These are phyloP conservation scores for Limnephilus marmoratus DNA, from an alignment of 2,888 invertebrate genomes.

Conservation along the genomic window DNA sequence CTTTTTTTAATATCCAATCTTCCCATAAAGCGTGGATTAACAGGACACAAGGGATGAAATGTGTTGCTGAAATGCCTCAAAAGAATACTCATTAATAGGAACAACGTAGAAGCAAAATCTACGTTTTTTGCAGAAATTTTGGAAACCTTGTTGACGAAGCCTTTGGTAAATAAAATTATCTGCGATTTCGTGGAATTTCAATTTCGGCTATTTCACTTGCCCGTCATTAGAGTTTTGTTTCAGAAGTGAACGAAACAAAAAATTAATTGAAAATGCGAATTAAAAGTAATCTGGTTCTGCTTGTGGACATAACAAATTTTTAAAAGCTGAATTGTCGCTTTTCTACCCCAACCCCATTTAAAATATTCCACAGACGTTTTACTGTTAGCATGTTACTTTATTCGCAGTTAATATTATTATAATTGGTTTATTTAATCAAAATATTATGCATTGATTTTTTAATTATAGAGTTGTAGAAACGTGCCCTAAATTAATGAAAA, in stretches of 20 bases:
- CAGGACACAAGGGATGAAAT: not conserved
- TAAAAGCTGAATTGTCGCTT: not conserved
- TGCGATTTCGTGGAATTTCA: not conserved
- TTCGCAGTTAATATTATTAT: not conserved
- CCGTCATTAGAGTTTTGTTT: conserved; percentile 7
- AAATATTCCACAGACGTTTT: not conserved
- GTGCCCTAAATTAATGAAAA: too few species aligned
- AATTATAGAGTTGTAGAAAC: too few species aligned
- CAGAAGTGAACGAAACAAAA: not conserved
- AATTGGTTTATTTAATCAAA: too few species aligned
- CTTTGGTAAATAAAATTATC: conserved; percentile 12
- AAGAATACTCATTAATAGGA: conserved; percentile 20
- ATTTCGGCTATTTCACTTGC: not conserved
- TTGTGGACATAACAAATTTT: not conserved
- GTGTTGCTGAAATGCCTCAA: not conserved
- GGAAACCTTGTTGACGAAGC: not conserved
- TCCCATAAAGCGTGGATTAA: conserved; percentile 9
- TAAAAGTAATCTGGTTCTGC: not conserved
- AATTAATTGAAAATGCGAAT: not conserved
- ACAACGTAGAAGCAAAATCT: not conserved
- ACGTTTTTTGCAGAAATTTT: not conserved
- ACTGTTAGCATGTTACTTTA: not conserved
- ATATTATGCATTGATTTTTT: too few species aligned
- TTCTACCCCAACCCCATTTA: not conserved
- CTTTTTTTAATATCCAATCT: not conserved